Evolutionary conservation across 2,113 vertebrate species (phyloP), one percentile per base, ranked within the genome.

Genomic region (Felis chaus): DNA sequence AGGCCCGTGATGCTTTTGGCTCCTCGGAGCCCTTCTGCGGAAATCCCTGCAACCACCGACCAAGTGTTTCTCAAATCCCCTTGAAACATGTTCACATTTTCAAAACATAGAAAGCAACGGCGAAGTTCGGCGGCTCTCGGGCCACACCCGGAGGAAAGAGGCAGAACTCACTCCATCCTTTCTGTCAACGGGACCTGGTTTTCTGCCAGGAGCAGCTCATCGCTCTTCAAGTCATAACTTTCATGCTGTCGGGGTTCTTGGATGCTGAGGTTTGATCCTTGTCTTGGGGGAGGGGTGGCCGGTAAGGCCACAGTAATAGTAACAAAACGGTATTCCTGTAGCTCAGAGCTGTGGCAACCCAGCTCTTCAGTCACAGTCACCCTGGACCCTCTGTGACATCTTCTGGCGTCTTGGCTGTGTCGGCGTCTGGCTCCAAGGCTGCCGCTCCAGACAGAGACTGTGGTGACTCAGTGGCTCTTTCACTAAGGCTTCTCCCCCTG

Each of bases 21-120:
- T 98, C 91, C 68, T 97, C 80, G 57, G 78, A 74, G 68, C 0
- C 0, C 86, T 95, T 97, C 93, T 98, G 98, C 81, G 87, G 98
- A 98, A 99, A 99, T 98, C 97, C 85, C 87, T 97, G 76, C 66
- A 90, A 97, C 36, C 48, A 86, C 97, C 55, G 36, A 98, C 96
- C 73, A 97, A 98, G 91, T 36, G 27, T 39, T 89, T 92, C 84
- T 89, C 90, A 87, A 96, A 92, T 86, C 80, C 73, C 92, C 85
- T 92, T 95, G 97, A 98, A 98, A 98, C 95, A 83, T 94, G 48
- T 80, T 97, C 76, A 88, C 97, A 82, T 76, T 96, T 97, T 63
- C 87, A 98, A 98, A 98, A 87, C 68, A 96, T 8, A 82, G 97
- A 97, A 61, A 97, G 76, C 97, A 97, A 92, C 23, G 73, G 97